These are phyloP conservation scores for Onychomys leucogaster DNA, from an alignment of 2,797 vertebrate genomes.

Conservation along the genomic window DNA sequence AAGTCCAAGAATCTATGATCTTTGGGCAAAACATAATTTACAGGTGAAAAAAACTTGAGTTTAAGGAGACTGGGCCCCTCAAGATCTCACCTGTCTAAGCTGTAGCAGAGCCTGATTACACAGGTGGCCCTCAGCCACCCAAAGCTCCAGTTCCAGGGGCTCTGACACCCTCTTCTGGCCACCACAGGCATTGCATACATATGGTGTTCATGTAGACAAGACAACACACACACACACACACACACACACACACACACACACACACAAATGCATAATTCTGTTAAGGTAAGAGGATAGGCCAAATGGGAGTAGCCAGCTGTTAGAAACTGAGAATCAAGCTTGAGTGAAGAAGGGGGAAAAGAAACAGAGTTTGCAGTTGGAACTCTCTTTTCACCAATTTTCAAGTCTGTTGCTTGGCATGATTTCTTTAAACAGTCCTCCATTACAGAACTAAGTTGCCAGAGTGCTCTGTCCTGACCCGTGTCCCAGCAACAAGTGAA, in stretches of 20 bases:
- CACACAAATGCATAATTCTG: not conserved
- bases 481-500: conserved; percentile 25
- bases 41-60: not conserved
- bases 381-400: conserved; percentile 64
- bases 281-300: conserved; percentile 35
- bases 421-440: conserved; percentile 72
- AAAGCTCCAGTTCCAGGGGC: not conserved
- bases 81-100: not conserved
- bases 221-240: not conserved
- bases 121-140: not conserved
- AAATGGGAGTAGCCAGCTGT: conserved; percentile 57
- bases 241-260: not conserved
- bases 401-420: conserved; percentile 68
- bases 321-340: conserved; percentile 57
- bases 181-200: not conserved
- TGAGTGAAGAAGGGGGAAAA: conserved; percentile 59
- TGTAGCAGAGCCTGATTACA: not conserved
- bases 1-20: conserved; percentile 27
- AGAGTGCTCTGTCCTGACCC: conserved; percentile 59
- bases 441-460: conserved; percentile 65
- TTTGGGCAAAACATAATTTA: conserved; percentile 27
- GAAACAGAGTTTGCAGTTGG: conserved; percentile 65
- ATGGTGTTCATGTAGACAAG: not conserved
- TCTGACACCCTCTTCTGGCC: not conserved
- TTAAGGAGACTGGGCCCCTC: not conserved